phyloP scores from a whole-genome alignment of 1,140 invertebrate genomes.

The Thaumetopoea pityocampa region DNA sequence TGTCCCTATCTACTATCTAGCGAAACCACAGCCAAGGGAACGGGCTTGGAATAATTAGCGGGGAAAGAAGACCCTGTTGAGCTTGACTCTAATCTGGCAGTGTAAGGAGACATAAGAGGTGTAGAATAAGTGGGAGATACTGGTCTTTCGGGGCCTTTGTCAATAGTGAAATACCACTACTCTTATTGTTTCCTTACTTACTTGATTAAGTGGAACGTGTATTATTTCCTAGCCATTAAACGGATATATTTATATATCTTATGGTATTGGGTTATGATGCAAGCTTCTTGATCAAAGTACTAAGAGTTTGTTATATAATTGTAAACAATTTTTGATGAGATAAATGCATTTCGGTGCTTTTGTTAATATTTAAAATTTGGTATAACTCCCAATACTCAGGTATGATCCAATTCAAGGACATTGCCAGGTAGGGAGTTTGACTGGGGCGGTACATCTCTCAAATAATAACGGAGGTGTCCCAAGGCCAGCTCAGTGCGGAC shows the following conservation, averaged over 20 bases:
- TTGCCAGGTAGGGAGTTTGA: constrained; percentile 87
- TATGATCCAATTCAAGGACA: constrained; percentile 80
- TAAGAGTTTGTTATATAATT: no score
- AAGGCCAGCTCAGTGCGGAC: constrained; percentile 89
- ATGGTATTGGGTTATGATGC: constrained; percentile 37
- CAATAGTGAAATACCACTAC: constrained; percentile 84
- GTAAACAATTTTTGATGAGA: no score
- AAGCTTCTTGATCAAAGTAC: constrained; percentile 45
- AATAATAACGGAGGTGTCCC: constrained; percentile 92
- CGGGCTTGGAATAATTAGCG: constrained; percentile 82
- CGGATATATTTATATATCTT: no score
- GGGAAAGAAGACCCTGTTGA: constrained; percentile 90
- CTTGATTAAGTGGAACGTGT: constrained; percentile 78
- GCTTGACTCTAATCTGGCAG: constrained; percentile 89
- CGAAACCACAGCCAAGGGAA: constrained; percentile 77
- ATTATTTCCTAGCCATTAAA: no score
- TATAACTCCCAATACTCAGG: constrained; percentile 45
- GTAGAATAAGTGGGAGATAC: constrained; percentile 86
- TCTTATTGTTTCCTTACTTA: constrained; percentile 83
- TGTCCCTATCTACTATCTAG: constrained; percentile 30
- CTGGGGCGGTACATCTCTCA: constrained; percentile 88
- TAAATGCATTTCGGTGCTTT: constrained; percentile 34
- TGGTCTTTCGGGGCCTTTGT: constrained; percentile 43
- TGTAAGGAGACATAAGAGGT: constrained; percentile 89
- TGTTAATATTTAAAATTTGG: constrained; percentile 32